Percentiles rank a stretch among this genome's conserved stretches.
phyloP scores from a whole-genome alignment of 2,113 vertebrate genomes.

The Aleadryas rufinucha region DNA sequence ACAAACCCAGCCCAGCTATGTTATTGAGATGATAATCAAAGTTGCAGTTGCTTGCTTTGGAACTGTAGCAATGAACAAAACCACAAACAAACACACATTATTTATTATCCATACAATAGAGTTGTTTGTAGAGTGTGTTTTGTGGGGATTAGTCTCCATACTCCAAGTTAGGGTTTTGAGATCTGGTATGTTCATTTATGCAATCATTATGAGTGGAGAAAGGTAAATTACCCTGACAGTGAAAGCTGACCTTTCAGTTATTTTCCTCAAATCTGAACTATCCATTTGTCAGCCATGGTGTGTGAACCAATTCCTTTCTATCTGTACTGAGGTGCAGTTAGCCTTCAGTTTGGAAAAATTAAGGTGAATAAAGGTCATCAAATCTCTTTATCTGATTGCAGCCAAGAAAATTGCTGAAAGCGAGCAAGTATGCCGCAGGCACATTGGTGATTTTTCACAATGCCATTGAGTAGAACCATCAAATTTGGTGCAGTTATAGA shows the following conservation, averaged over 20 bases:
- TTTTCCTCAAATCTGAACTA: not conserved
- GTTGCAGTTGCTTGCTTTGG: not conserved
- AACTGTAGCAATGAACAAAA: not conserved
- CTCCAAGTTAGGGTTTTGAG: not conserved
- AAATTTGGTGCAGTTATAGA: slow-evolving; percentile 28
- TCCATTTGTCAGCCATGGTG: not conserved
- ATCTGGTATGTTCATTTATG: not conserved
- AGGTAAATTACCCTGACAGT: not conserved
- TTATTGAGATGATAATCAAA: not conserved
- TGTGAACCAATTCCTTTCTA: not conserved
- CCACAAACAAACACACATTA: not conserved
- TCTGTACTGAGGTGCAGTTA: not conserved
- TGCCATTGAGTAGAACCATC: slow-evolving; percentile 16
- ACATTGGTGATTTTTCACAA: slow-evolving; percentile 34
- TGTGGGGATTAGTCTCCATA: not conserved
- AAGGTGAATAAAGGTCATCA: slow-evolving; percentile 41
- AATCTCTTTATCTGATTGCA: slow-evolving; percentile 25
- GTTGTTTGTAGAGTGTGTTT: not conserved
- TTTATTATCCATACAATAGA: not conserved
- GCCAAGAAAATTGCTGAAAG: slow-evolving; percentile 42
- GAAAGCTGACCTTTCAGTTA: not conserved
- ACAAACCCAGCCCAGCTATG: not conserved
- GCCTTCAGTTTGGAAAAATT: slow-evolving; percentile 20
- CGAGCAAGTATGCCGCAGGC: not conserved
- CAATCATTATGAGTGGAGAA: not conserved